Conservation (phyloP, 2,888 invertebrate genomes). For the Nebria brevicollis region DNA sequence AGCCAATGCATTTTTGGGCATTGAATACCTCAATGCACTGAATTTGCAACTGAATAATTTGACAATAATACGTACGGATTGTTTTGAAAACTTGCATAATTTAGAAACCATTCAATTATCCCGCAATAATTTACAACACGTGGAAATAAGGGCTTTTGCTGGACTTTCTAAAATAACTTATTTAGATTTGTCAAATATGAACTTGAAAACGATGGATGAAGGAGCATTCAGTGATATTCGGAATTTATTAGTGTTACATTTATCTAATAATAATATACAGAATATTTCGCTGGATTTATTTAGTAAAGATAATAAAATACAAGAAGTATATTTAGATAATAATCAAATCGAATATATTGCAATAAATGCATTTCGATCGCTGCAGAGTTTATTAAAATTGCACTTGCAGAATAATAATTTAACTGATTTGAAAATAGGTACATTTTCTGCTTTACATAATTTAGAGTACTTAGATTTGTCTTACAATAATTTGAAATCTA, state of each 20-base stretch:
- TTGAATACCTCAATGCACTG: background rate
- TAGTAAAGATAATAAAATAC: background rate
- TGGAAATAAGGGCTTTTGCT: slow-evolving; percentile 4
- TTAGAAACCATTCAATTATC: slow-evolving; percentile 5
- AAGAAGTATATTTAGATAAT: slow-evolving; percentile 3
- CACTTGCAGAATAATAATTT: background rate
- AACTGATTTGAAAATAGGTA: background rate
- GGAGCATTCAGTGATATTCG: background rate
- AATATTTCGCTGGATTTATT: background rate
- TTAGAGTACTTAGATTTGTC: slow-evolving; percentile 15
- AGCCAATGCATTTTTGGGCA: slow-evolving; percentile 6
- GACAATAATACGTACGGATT: slow-evolving; percentile 5
- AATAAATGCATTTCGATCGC: background rate
- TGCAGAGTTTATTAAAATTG: background rate
- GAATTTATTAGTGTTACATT: background rate
- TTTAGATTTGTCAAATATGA: slow-evolving; percentile 10
- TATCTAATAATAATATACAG: background rate
- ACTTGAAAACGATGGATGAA: background rate
- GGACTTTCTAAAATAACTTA: background rate
- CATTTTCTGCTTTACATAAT: background rate
- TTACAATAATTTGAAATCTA: slow-evolving; percentile 13
- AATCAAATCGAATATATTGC: background rate
- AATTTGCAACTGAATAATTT: slow-evolving; percentile 19
- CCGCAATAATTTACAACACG: background rate
- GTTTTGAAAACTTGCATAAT: background rate